phyloP scores from a whole-genome alignment of 2,888 invertebrate genomes.

The Nipponacmea schrenckii region DNA sequence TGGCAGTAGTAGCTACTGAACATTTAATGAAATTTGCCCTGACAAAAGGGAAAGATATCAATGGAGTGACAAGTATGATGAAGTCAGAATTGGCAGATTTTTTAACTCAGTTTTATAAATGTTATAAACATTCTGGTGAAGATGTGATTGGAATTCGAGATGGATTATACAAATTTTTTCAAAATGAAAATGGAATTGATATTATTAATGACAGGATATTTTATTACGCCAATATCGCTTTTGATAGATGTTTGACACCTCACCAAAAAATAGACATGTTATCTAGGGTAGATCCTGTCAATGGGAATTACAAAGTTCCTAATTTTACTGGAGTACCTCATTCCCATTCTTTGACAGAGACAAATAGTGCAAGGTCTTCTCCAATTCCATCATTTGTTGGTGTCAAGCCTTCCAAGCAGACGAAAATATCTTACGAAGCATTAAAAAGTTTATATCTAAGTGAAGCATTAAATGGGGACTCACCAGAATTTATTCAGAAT shows the following conservation, averaged over 20 bases:
- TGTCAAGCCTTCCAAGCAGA: not conserved
- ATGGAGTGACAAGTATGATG: conserved; percentile 44
- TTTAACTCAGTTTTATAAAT: conserved; percentile 52
- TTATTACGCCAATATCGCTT: conserved; percentile 45
- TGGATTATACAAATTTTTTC: conserved; percentile 52
- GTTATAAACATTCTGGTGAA: conserved; percentile 42
- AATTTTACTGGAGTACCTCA: not conserved
- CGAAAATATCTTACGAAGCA: conserved; percentile 52
- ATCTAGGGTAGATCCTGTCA: conserved; percentile 34
- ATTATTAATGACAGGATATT: conserved; percentile 47
- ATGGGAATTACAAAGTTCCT: not conserved
- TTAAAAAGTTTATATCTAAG: conserved; percentile 54
- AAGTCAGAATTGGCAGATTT: conserved; percentile 48
- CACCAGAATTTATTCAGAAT: conserved; percentile 56
- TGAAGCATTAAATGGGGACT: conserved; percentile 50
- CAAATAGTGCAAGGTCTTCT: not conserved
- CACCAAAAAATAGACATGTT: conserved; percentile 44
- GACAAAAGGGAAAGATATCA: conserved; percentile 49
- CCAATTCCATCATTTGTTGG: not conserved
- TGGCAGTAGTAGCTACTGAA: conserved; percentile 33
- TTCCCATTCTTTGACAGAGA: too few relatives aligned
- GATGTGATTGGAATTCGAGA: conserved; percentile 40
- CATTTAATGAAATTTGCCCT: conserved; percentile 45
- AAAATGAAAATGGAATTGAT: conserved; percentile 47
- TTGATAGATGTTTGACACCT: conserved; percentile 43